These are phyloP conservation scores for Cyphomyrus discorhynchus DNA, from an alignment of 2,113 vertebrate genomes.

Conservation along the genomic window DNA sequence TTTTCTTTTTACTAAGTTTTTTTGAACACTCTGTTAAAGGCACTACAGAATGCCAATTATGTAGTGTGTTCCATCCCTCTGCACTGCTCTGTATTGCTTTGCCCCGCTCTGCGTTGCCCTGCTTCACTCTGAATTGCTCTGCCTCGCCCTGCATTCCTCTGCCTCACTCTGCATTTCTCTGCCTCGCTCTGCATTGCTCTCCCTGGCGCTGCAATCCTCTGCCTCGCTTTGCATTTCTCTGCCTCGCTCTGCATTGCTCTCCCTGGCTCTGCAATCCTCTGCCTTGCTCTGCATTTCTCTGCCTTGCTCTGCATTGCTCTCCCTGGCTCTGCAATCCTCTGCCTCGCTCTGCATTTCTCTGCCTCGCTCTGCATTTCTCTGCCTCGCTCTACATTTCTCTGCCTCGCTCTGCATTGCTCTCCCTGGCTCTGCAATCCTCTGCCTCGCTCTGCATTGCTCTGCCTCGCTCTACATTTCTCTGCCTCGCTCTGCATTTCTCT, in stretches of 20 bases:
- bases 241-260: no score
- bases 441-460: not conserved
- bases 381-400: not conserved
- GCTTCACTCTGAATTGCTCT: not conserved
- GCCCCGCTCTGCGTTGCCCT: not conserved
- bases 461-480: not conserved
- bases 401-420: not conserved
- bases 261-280: no score
- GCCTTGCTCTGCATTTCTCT: no score
- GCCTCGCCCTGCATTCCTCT: not conserved
- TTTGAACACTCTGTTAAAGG: not conserved
- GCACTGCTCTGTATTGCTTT: not conserved
- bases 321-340: no score
- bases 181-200: not conserved
- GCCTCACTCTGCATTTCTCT: not conserved
- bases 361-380: no score
- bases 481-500: not conserved
- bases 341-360: no score
- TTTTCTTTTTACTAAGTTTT: not conserved
- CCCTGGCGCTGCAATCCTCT: not conserved
- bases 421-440: not conserved
- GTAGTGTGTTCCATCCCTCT: not conserved
- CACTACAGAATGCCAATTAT: not conserved
- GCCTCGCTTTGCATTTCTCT: no score
- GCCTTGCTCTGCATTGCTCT: no score